Percentiles rank a stretch among this genome's conserved stretches.
Conservation (phyloP, 2,888 invertebrate species). For the Carterocephalus palaemon region DNA sequence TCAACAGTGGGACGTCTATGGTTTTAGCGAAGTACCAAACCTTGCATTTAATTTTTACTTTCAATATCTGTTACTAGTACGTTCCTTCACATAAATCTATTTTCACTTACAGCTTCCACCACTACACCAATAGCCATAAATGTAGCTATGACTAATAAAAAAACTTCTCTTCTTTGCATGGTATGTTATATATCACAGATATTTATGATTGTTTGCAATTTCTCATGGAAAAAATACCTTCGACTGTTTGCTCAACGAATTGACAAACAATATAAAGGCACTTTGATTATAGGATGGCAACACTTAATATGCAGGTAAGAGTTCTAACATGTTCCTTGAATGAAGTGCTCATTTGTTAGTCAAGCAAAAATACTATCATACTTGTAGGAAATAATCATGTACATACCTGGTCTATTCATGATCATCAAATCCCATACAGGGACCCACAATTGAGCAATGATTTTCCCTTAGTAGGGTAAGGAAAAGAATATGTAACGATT, state of each 20-base stretch:
- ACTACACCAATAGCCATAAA: slow-evolving; percentile 38
- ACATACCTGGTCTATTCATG: no score
- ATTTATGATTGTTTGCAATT: slow-evolving; percentile 6
- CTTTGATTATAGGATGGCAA: slow-evolving; percentile 31
- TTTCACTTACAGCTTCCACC: slow-evolving; percentile 53
- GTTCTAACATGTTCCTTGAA: slow-evolving; percentile 1
- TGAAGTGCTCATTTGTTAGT: background rate
- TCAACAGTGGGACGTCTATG: no score
- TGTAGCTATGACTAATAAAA: slow-evolving; percentile 39
- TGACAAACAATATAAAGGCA: slow-evolving; percentile 36
- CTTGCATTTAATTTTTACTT: no score
- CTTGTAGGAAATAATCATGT: no score
- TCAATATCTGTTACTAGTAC: no score
- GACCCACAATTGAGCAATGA: no score
- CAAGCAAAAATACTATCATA: no score
- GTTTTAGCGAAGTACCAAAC: no score
- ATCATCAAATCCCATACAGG: no score
- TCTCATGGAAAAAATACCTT: slow-evolving; percentile 14
- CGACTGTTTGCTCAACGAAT: slow-evolving; percentile 26
- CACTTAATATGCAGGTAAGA: slow-evolving; percentile 22
- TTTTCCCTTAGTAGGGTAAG: no score
- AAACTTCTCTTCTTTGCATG: slow-evolving; percentile 40
- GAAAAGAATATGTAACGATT: no score
- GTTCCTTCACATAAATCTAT: background rate
- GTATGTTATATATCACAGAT: slow-evolving; percentile 6